These are phyloP conservation scores for Malachius bipustulatus DNA, from an alignment of 2,888 invertebrate genomes.

Conservation along the genomic window DNA sequence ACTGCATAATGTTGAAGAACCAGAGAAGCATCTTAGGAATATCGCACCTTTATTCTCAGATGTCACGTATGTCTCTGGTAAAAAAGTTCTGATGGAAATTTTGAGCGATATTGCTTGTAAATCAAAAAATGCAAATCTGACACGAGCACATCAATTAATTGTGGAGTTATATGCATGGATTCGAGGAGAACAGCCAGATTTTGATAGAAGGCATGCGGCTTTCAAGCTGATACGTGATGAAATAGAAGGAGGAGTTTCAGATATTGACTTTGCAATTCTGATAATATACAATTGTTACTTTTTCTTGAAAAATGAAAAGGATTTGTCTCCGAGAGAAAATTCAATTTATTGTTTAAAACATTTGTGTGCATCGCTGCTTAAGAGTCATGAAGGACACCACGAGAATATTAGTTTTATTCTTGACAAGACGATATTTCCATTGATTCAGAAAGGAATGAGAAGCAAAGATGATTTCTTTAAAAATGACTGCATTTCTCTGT, in stretches of 20 bases:
- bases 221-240: conserved; percentile 54
- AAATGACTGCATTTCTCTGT: conserved; percentile 65
- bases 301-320: conserved; percentile 65
- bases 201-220: conserved; percentile 65
- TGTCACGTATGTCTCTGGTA: conserved; percentile 49
- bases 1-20: conserved; percentile 52
- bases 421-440: conserved; percentile 57
- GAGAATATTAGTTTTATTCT: conserved; percentile 55
- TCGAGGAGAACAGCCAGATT: conserved; percentile 96
- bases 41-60: conserved; percentile 62
- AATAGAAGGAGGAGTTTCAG: conserved; percentile 38
- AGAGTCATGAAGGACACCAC: conserved; percentile 41
- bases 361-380: conserved; percentile 52
- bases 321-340: conserved; percentile 71
- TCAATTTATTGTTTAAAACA: conserved; percentile 62
- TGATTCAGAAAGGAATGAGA: conserved; percentile 61
- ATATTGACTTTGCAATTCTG: conserved; percentile 54
- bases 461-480: conserved; percentile 58
- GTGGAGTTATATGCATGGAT: conserved; percentile 76
- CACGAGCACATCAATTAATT: conserved; percentile 43
- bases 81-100: conserved; percentile 56
- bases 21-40: conserved; percentile 53
- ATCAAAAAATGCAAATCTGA: conserved; percentile 32
- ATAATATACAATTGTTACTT: conserved; percentile 75
- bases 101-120: conserved; percentile 47